Evolutionary conservation across 2,797 vertebrate genomes (phyloP).

Genomic region (Erithacus rubecula): DNA sequence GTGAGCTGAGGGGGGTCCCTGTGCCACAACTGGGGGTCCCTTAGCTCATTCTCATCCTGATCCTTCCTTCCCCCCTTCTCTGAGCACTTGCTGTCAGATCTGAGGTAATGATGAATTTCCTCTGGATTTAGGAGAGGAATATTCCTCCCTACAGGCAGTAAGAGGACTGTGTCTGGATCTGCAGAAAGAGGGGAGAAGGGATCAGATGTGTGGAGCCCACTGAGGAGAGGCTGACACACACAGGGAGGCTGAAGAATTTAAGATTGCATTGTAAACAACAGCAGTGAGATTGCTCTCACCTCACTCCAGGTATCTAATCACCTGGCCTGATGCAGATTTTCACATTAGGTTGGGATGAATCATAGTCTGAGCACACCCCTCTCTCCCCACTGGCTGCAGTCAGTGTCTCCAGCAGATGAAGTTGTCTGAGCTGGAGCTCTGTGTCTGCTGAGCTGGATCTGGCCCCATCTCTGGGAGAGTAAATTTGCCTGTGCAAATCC

Average conservation of each 20-base stretch:
- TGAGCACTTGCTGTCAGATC: background rate
- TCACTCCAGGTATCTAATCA: background rate
- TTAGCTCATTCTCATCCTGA: background rate
- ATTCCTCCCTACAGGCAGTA: background rate
- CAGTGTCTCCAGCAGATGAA: slow-evolving; percentile 9
- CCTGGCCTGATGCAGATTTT: background rate
- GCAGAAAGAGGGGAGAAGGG: background rate
- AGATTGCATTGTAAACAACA: background rate
- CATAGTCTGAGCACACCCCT: background rate
- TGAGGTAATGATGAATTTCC: background rate
- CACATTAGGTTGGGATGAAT: background rate
- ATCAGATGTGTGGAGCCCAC: background rate
- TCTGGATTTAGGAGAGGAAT: background rate
- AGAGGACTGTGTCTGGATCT: background rate
- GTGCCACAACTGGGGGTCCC: background rate
- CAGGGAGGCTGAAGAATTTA: background rate
- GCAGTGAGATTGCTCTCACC: background rate
- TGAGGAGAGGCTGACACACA: background rate
- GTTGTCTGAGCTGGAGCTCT: background rate
- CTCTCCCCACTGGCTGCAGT: background rate
- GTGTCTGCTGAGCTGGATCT: slow-evolving; percentile 14
- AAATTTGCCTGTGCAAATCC: slow-evolving; percentile 20
- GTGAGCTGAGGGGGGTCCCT: background rate
- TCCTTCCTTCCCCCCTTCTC: background rate
- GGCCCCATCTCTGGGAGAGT: background rate